Conservation (phyloP, 2,797 vertebrate species). For the Sciaenops ocellatus region DNA sequence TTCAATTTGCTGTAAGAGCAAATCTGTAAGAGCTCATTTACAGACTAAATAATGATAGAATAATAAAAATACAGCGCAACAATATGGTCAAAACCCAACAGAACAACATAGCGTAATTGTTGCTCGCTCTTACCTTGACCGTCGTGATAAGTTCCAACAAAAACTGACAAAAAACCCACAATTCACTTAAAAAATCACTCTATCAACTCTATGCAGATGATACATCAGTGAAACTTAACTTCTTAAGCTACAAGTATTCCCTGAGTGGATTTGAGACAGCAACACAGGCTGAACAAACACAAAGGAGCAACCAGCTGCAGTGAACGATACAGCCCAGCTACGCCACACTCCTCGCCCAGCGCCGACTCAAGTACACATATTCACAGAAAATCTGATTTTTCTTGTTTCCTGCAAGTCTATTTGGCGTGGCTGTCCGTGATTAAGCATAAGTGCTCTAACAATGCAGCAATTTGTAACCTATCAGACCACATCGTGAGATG, state of each 20-base stretch:
- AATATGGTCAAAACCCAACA: not conserved
- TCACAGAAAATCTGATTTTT: slow-evolving; percentile 43
- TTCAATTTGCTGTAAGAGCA: slow-evolving; percentile 7
- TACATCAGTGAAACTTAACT: slow-evolving; percentile 7
- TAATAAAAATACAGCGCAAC: not conserved
- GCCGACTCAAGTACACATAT: slow-evolving; percentile 19
- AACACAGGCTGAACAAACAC: slow-evolving; percentile 53
- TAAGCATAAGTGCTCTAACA: slow-evolving; percentile 32
- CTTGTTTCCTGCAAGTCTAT: slow-evolving; percentile 19
- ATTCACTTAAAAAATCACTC: not conserved
- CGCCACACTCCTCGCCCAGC: not conserved
- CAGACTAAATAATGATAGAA: slow-evolving; percentile 11
- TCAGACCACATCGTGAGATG: slow-evolving; percentile 31
- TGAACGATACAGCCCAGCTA: slow-evolving; percentile 15
- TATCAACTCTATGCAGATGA: not conserved
- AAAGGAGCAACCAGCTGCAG: slow-evolving; percentile 49
- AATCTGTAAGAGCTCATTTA: slow-evolving; percentile 26
- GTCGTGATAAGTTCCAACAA: not conserved
- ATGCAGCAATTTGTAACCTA: slow-evolving; percentile 17
- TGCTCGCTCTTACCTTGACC: not conserved
- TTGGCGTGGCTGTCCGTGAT: slow-evolving; percentile 38
- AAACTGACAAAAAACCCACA: not conserved
- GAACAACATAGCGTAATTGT: not conserved
- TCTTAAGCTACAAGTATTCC: slow-evolving; percentile 16
- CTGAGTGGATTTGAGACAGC: slow-evolving; percentile 21